Percentiles rank a stretch among this genome's conserved stretches.
phyloP scores from a whole-genome alignment of 1,140 invertebrate genomes.

The Geopemphigus sp. region DNA sequence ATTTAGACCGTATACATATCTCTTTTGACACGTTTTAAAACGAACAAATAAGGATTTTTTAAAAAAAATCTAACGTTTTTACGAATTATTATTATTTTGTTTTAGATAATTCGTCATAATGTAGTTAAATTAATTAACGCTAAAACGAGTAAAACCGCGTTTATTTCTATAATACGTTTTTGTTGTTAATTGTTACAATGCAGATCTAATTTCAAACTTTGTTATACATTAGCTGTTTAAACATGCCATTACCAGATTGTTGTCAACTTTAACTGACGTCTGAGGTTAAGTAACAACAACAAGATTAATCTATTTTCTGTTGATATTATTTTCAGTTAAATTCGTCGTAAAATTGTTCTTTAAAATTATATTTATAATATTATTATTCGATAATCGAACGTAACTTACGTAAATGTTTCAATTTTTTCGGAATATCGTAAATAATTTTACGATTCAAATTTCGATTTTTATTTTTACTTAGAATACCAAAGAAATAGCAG shows the following conservation, averaged over 20 bases:
- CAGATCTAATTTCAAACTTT: not conserved
- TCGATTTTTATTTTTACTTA: no score
- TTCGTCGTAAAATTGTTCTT: not conserved
- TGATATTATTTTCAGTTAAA: not conserved
- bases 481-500: no score
- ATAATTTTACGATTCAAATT: no score
- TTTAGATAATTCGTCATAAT: not conserved
- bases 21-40: no score
- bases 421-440: no score
- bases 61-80: no score
- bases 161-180: not conserved
- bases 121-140: not conserved
- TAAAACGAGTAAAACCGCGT: not conserved
- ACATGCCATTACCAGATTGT: constrained; percentile 15
- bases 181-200: not conserved
- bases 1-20: no score
- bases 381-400: no score
- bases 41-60: no score
- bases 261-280: constrained; percentile 12
- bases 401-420: no score
- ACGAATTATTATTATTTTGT: not conserved
- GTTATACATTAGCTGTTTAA: not conserved
- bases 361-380: not conserved
- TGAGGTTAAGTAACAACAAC: not conserved
- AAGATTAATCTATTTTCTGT: not conserved